Base-by-base conservation (phyloP, 2,113 vertebrate genomes). In the Sylvietta virens region DNA sequence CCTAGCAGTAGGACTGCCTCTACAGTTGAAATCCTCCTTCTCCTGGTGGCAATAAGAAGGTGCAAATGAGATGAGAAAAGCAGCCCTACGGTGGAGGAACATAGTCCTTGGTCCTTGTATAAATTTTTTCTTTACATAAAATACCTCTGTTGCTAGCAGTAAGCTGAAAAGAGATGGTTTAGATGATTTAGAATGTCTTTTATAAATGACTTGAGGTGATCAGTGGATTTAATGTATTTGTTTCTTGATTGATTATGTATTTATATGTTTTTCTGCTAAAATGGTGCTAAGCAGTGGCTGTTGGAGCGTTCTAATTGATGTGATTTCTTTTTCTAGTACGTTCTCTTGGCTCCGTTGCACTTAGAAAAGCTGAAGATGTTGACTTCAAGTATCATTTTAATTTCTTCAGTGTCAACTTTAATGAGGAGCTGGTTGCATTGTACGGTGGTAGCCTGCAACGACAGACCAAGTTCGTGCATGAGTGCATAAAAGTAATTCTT, bases 351-450 rank as follows among this genome's bases (percentile, higher is more conserved):
- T 99, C 99, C 13, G 98, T 99, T 84, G 99, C 99, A 7, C 97
- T 99, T 91, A 98, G 99, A 95, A 99, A 99, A 96, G 99, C 99
- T 6, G 99, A 99, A 95, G 98, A 98, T 87, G 94, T 98, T 87
- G 99, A 99, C 47, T 98, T 98, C 74, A 98, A 97, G 39, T 97
- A 99, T 95, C 99, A 99, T 94, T 99, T 99, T 82, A 98, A 99
- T 88, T 98, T 99, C 93, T 99, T 99, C 97, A 99, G 98, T 7
- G 98, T 99, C 89, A 99, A 99, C 96, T 99, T 99, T 94, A 99
- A 99, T 10, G 99, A 99, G 94, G 99, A 99, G 93, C 96, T 99
- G 94, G 99, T 99, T 96, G 99, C 99, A 1, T 82, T 99, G 8
- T 99, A 99, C 23, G 99, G 99, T 13, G 99, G 99, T 73, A 99